Evolutionary conservation across 2,888 invertebrate genomes (phyloP), one percentile per base, ranked within the genome.

Genomic region (Clivina fossor): DNA sequence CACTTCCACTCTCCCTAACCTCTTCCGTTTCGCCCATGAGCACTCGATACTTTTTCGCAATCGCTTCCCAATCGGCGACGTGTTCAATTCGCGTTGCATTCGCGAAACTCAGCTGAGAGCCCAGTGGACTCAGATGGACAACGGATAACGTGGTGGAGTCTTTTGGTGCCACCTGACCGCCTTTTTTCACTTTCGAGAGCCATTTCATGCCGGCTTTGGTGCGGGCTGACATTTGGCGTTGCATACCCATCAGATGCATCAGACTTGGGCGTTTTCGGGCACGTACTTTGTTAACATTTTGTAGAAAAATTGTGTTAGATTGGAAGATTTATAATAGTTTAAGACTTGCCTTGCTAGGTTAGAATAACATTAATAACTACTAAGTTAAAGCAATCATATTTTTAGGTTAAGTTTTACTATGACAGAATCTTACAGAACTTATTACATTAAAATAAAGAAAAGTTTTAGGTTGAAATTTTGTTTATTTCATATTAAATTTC

Each of bases 51-150:
- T 92, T 93, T 75, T 89, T 89, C 16, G 93, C 88, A 56, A 93
- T 93, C 2, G 86, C 79, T 66, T 91, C 90, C 93, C 93, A 94
- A 71, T 94, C 93, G 1, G 90, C 90, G 4, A 93, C 91, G 67
- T 88, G 90, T 70, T 93, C 93, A 63, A 93, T 92, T 63, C 90
- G 80, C 40, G 85, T 86, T 55, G 80, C 78, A 61, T 86, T 84
- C 67, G 82, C 84, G 74, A 92, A 89, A 68, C 91, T 90, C 61
- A 90, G 74, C 70, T 91, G 90, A 0, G 91, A 91, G 20, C 92
- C 91, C 9, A 92, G 74, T 0, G 91, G 91, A 69, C 90, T 90
- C 51, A 91, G 74, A 69, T 89, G 91, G 11, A 87, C 86, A 30
- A 89, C 87, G 1, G 90, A 89, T 16, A 91, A 73, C 0, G 87